A percentile compares a stretch with the other conserved stretches of the same genome.
These are phyloP conservation scores for Agrochola litura DNA, from an alignment of 2,888 invertebrate genomes.

Conservation along the genomic window DNA sequence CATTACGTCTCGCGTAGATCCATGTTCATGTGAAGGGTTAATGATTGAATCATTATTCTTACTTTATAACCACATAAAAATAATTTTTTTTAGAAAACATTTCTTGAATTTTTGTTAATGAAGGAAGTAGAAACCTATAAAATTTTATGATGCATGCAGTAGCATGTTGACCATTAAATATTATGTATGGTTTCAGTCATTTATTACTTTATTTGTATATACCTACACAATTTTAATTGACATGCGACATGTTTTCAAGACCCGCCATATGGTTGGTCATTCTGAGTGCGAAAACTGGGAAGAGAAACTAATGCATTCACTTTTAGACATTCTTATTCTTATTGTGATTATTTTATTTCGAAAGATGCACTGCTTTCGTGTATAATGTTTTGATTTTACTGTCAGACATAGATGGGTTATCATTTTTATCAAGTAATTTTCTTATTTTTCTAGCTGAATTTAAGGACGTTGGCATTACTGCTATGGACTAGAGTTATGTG, in stretches of 20 bases:
- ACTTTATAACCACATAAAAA: constrained; percentile 38
- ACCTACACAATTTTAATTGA: not conserved
- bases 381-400: constrained; percentile 25
- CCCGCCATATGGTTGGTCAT: constrained; percentile 33
- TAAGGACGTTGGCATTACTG: not conserved
- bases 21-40: not conserved
- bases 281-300: not conserved
- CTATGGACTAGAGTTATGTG: constrained; percentile 18
- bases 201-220: constrained; percentile 1
- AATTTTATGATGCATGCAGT: constrained; percentile 25
- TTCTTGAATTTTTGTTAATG: constrained; percentile 10
- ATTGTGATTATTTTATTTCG: not conserved
- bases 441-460: not conserved
- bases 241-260: constrained; percentile 13
- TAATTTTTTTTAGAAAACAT: not conserved
- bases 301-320: not conserved
- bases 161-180: constrained; percentile 23
- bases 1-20: no score
- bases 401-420: not conserved
- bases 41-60: constrained; percentile 24
- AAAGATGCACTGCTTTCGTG: not conserved
- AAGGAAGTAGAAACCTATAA: constrained; percentile 44
- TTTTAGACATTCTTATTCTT: not conserved
- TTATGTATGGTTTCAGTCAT: constrained; percentile 9
- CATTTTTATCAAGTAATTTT: not conserved